Percentiles rank a stretch among this genome's conserved stretches.
Conservation (phyloP, 92 coral and sea anemone species). For the Zoanthus gigantus region DNA sequence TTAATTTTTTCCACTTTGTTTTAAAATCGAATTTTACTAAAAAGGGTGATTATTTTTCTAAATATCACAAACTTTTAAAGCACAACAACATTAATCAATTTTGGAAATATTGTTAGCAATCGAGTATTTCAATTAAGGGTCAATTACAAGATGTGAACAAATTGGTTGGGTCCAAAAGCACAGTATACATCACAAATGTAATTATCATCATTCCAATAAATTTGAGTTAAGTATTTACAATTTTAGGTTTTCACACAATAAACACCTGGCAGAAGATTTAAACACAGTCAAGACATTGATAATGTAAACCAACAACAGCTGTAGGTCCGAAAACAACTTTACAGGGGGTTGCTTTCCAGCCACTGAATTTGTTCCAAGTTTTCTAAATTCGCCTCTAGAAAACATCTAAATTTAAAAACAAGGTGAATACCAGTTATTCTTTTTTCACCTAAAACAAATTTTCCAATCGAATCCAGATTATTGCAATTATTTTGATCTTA, state of each 20-base stretch:
- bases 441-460: not conserved
- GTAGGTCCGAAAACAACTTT: constrained; percentile 11
- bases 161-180: not conserved
- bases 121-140: not conserved
- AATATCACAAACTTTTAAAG: not conserved
- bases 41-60: too few relatives aligned
- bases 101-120: constrained; percentile 1
- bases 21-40: too few relatives aligned
- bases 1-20: too few relatives aligned
- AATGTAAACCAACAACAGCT: constrained; percentile 7
- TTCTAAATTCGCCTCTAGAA: not conserved
- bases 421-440: not conserved
- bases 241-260: constrained; percentile 18
- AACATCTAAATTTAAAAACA: not conserved
- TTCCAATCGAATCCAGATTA: not conserved
- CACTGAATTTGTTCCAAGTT: not conserved
- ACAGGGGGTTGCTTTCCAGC: not conserved
- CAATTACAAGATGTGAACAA: not conserved
- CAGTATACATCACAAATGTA: not conserved
- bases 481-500: not conserved
- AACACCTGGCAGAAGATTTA: constrained; percentile 45
- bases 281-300: constrained; percentile 13
- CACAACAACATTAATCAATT: not conserved
- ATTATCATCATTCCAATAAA: constrained; percentile 11
- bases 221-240: constrained; percentile 23